Evolutionary conservation across 2,113 vertebrate species (phyloP), one percentile per base, ranked within the genome.

Genomic region (Crotalus helleri): DNA sequence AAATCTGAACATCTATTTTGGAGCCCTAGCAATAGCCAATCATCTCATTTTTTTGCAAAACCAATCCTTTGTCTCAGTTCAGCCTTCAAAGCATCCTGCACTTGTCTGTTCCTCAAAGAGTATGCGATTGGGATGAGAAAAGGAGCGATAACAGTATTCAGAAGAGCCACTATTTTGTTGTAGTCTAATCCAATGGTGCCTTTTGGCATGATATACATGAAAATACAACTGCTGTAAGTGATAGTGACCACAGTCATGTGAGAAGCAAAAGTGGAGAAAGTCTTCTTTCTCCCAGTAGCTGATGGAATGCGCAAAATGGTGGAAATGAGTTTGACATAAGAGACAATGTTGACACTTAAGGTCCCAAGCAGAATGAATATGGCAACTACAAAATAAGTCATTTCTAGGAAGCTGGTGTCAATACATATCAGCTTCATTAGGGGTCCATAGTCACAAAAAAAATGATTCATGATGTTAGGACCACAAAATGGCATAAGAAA

Each of bases 401-500:
- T 10, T 89, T 89, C 88, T 13, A 89, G 19, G 1, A 59, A 57
- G 0, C 88, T 89, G 17, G 88, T 89, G 4, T 89, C 55, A 59
- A 26, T 2, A 26, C 88, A 89, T 11, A 5, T 5, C 2, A 89
- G 55, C 24, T 46, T 58, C 21, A 89, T 59, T 23, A 59, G 1
- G 5, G 88, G 88, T 46, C 55, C 55, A 26, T 3, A 44, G 33
- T 89, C 88, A 89, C 88, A 59, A 39, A 59, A 89, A 13, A 81
- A 81, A 21, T 39, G 69, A 39, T 81, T 21, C 6, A 81, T 81
- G 69, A 81, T 0, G 0, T 58, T 58, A 24, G 90, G 51, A 86
- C 95, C 92, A 91, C 96, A 96, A 54, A 95, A 96, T 21, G 96
- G 93, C 91, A 95, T 69, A 1, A 91, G 93, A 5, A 95, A 93